Base-by-base conservation (phyloP, 2,888 invertebrate species). In the Lithophane socia region DNA sequence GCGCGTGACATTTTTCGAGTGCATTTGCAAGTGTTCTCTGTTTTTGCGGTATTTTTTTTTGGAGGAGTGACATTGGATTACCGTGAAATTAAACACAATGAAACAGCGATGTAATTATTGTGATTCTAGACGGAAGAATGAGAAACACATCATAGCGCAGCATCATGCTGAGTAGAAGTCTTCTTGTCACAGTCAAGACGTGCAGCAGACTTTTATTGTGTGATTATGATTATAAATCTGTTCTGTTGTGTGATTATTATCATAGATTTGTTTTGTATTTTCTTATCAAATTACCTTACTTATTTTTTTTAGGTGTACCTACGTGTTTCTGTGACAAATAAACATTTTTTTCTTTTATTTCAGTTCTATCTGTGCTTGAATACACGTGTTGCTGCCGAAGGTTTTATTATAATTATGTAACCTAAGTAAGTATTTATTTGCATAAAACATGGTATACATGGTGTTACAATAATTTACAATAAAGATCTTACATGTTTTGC, bases 1-100 rank as follows among this genome's bases (percentile, higher is more conserved):
- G 29, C 8, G 47, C 37, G 24, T 60, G 47, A 75, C 60, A 69
- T 75, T 72, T 72, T 58, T 80, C n/a, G 37, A 63, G 56, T 63
- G 61, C 68, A 66, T 78, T 74, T 68, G 18, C 60, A 52, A 61
- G 37, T 56, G 0, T 54, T 56, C 52, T 37, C 12, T 21, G 1
- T 16, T 63, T 64, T 47, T 52, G n/a, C 3, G 9, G n/a, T 24
- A 47, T 77, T 63, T 12, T 61, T 37, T 69, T 54, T 63, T 49
- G 29, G 2, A 2, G 16, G 8, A 24, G 5, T 49, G 10, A 5
- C 10, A 4, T 9, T 4, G 24, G 13, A 56, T 73, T 42, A 29
- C 24, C 1, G 5, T 54, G 10, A 37, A 58, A 42, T 75, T 64
- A 47, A 64, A 47, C 5, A 21, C 47, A 56, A 21, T 56, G 12